Evolutionary conservation across 2,888 invertebrate genomes (phyloP).

Genomic region (Polydrusus pterygomalis): DNA sequence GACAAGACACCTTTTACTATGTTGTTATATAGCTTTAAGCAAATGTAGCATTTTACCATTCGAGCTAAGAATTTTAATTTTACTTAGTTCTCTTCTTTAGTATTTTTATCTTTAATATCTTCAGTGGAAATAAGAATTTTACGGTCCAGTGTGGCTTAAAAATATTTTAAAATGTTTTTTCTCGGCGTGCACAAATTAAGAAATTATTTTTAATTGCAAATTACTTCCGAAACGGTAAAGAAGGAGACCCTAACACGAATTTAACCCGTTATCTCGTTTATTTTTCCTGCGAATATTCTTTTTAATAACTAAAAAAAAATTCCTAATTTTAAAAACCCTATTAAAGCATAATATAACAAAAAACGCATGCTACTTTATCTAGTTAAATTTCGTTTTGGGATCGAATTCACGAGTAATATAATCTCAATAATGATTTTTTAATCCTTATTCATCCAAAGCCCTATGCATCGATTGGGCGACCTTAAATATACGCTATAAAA

Average conservation of each 20-base stretch:
- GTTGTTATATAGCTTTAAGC: conserved; percentile 42
- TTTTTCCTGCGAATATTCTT: neutral
- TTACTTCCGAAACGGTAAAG: neutral
- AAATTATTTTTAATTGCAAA: conserved; percentile 20
- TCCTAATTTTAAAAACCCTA: neutral
- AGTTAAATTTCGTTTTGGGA: too few species aligned
- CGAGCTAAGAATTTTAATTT: conserved; percentile 41
- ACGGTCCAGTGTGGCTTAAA: neutral
- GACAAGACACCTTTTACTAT: conserved; percentile 39
- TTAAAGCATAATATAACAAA: conserved; percentile 20
- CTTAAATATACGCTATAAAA: neutral
- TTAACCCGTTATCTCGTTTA: conserved; percentile 8
- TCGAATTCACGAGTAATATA: too few species aligned
- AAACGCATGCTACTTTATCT: too few species aligned
- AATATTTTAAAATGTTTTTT: conserved; percentile 12
- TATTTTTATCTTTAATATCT: conserved; percentile 20
- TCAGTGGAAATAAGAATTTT: neutral
- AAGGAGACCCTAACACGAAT: neutral
- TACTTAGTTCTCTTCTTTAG: conserved; percentile 26
- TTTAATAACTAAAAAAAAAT: conserved; percentile 1
- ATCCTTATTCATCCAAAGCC: neutral
- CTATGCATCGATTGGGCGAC: neutral
- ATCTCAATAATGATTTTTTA: neutral
- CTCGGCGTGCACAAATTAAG: conserved; percentile 9
- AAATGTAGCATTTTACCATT: conserved; percentile 13